Conservation (phyloP, 2,888 invertebrate genomes). For the Dynastes grantii region DNA sequence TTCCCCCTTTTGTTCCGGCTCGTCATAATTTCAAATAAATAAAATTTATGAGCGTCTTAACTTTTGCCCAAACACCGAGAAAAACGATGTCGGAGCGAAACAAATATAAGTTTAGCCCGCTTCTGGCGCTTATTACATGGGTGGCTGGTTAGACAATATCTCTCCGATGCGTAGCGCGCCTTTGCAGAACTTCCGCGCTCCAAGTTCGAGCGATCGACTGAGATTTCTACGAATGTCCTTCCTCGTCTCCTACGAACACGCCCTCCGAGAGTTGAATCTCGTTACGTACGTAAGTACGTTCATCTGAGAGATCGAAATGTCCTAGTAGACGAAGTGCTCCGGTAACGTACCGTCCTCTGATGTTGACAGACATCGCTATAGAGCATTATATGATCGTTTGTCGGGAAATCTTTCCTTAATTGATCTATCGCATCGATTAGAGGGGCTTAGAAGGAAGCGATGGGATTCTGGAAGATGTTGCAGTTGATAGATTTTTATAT, state of each 20-base stretch:
- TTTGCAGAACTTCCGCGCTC: constrained; percentile 11
- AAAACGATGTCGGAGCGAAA: constrained; percentile 44
- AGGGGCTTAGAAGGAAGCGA: not conserved
- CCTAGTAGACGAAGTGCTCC: constrained; percentile 11
- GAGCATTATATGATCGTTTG: constrained; percentile 53
- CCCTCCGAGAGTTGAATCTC: not conserved
- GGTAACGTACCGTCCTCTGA: constrained; percentile 47
- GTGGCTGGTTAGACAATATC: constrained; percentile 59
- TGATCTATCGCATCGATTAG: constrained; percentile 46
- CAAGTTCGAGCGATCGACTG: constrained; percentile 29
- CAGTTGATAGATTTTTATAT: constrained; percentile 40
- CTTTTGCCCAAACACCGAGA: constrained; percentile 33
- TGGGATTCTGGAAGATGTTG: constrained; percentile 27
- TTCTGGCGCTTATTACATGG: constrained; percentile 58
- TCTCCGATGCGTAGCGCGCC: constrained; percentile 18
- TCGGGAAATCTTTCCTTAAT: constrained; percentile 41
- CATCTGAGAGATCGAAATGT: constrained; percentile 5
- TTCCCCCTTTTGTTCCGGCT: constrained; percentile 44
- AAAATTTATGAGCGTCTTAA: constrained; percentile 47
- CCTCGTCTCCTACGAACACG: constrained; percentile 12
- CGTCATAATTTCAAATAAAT: constrained; percentile 49
- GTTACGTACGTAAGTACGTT: not conserved
- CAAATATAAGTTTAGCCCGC: constrained; percentile 50
- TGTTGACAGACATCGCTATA: constrained; percentile 51
- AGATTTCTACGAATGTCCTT: constrained; percentile 41